Conservation (phyloP, 2,113 vertebrate species). For the Coryphaenoides rupestris region DNA sequence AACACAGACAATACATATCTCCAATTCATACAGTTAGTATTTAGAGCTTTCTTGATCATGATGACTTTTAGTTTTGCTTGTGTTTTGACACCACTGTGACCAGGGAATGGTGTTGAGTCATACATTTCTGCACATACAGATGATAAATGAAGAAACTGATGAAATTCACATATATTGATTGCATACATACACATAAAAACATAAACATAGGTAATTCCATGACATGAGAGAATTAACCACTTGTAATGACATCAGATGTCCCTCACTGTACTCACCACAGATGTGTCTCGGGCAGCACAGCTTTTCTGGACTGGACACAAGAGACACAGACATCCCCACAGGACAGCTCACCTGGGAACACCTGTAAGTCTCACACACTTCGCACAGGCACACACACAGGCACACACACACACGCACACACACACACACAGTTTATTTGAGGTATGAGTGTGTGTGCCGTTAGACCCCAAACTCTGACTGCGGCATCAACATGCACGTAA, state of each 20-base stretch:
- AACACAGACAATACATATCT: not conserved
- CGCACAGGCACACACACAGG: conserved; percentile 10
- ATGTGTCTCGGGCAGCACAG: conserved; percentile 85
- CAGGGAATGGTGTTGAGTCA: not conserved
- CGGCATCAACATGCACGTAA: too few species aligned
- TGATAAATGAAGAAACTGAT: too few species aligned
- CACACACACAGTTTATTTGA: not conserved
- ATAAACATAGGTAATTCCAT: too few species aligned
- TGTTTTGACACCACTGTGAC: too few species aligned
- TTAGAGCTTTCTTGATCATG: not conserved
- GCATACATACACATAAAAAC: too few species aligned
- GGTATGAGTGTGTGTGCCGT: conserved; percentile 1
- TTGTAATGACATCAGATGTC: too few species aligned
- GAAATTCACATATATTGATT: too few species aligned
- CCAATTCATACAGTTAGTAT: too few species aligned
- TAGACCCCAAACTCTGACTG: too few species aligned
- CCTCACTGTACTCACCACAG: conserved; percentile 76
- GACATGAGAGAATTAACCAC: too few species aligned
- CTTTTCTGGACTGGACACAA: conserved; percentile 73
- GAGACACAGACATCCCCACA: conserved; percentile 78
- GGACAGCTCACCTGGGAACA: conserved; percentile 82
- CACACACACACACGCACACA: conserved; percentile 13
- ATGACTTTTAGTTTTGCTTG: not conserved
- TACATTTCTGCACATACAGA: not conserved
- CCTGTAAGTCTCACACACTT: conserved; percentile 87